These are phyloP conservation scores for Antheraea yamamai DNA, from an alignment of 2,888 invertebrate genomes.

Conservation along the genomic window DNA sequence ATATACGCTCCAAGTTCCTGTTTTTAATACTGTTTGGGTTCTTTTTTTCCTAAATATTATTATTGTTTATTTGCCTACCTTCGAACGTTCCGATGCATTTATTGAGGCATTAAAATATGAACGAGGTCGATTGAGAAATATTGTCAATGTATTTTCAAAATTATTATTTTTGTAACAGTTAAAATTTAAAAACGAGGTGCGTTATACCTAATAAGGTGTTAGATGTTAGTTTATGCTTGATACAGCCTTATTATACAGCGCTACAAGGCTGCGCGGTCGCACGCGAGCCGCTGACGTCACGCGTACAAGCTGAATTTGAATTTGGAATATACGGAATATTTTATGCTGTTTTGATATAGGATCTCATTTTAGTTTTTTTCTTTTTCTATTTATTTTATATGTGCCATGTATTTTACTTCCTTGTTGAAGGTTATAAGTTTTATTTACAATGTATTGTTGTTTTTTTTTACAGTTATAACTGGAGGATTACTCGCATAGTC, in stretches of 20 bases:
- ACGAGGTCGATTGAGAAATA: not conserved
- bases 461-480: too few relatives aligned
- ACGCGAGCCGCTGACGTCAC: slow-evolving; percentile 46
- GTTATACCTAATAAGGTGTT: slow-evolving; percentile 30
- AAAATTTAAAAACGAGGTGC: slow-evolving; percentile 28
- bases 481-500: too few relatives aligned
- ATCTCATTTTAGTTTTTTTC: slow-evolving; percentile 23
- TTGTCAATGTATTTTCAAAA: slow-evolving; percentile 19
- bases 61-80: not conserved
- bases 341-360: slow-evolving; percentile 17
- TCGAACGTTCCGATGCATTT: not conserved
- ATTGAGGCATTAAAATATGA: not conserved
- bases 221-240: slow-evolving; percentile 32
- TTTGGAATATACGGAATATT: slow-evolving; percentile 28
- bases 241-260: slow-evolving; percentile 41
- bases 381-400: slow-evolving; percentile 16
- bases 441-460: not conserved
- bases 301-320: slow-evolving; percentile 33
- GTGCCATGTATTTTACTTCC: not conserved
- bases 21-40: too few relatives aligned
- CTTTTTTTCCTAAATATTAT: not conserved
- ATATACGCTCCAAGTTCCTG: too few relatives aligned
- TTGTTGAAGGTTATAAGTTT: not conserved
- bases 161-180: slow-evolving; percentile 31
- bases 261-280: slow-evolving; percentile 50